Evolutionary conservation across 2,797 vertebrate species (phyloP).

Genomic region (Sylvilagus floridanus): DNA sequence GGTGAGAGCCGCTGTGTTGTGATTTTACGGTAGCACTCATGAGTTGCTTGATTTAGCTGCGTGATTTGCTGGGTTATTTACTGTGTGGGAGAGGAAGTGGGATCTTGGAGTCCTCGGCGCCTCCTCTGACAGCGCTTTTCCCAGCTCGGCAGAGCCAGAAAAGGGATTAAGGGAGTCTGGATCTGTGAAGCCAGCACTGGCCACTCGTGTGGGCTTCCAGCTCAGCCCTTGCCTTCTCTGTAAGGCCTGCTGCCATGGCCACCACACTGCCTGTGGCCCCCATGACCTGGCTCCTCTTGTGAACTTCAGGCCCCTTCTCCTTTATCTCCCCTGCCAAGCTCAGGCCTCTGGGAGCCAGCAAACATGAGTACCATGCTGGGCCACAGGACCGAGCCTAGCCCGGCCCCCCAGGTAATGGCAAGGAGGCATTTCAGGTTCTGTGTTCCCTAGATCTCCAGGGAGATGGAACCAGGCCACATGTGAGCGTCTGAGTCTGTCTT

Average conservation of each 20-base stretch:
- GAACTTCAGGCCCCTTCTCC: not conserved
- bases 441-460: not conserved
- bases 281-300: not conserved
- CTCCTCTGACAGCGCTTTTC: slow-evolving; percentile 7
- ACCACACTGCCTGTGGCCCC: not conserved
- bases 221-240: not conserved
- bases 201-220: not conserved
- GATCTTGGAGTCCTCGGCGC: not conserved
- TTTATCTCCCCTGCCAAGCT: not conserved
- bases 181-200: not conserved
- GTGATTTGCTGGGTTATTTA: not conserved
- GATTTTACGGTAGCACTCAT: not conserved
- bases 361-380: not conserved
- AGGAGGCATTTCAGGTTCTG: not conserved
- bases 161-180: not conserved
- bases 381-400: not conserved
- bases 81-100: not conserved
- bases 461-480: not conserved
- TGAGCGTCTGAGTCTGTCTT: slow-evolving; percentile 7
- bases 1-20: not conserved
- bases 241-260: not conserved
- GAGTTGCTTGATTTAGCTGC: not conserved
- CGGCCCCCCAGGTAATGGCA: not conserved
- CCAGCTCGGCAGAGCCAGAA: not conserved
- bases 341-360: not conserved